Evolutionary conservation across 30 jellyfish, hydroid and myxozoan species (phyloP).

Genomic region (Phacellophora camtschatica): DNA sequence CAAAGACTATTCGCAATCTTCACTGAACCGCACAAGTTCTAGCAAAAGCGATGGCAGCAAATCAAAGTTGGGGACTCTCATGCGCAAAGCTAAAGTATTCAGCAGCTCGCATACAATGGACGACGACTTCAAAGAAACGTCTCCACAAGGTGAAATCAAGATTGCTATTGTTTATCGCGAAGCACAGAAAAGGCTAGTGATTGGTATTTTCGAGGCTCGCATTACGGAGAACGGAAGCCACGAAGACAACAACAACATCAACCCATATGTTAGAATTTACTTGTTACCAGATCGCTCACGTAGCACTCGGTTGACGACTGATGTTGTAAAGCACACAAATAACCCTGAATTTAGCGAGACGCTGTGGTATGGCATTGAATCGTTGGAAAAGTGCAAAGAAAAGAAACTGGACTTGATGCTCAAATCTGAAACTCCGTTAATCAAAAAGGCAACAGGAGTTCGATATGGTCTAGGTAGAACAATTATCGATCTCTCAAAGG

Average conservation of each 20-base stretch:
- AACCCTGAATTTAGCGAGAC: constrained; percentile 75
- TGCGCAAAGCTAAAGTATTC: constrained; percentile 40
- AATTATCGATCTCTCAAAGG: constrained; percentile 62
- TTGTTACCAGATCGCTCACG: constrained; percentile 77
- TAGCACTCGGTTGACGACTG: constrained; percentile 65
- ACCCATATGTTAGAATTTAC: constrained; percentile 68
- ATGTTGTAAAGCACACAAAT: constrained; percentile 33
- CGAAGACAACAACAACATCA: constrained; percentile 38
- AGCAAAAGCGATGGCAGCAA: constrained; percentile 28
- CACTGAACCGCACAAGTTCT: constrained; percentile 30
- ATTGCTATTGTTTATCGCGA: constrained; percentile 47
- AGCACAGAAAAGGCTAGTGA: constrained; percentile 24
- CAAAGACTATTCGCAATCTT: constrained; percentile 36
- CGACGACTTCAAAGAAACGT: constrained; percentile 50
- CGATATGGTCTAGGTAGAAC: constrained; percentile 53
- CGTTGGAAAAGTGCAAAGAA: constrained; percentile 42
- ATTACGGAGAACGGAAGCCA: neutral
- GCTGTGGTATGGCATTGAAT: constrained; percentile 55
- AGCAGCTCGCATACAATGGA: constrained; percentile 31
- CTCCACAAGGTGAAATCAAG: constrained; percentile 67
- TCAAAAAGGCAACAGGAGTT: constrained; percentile 59
- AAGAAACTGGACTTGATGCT: constrained; percentile 69
- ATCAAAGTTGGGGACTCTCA: constrained; percentile 42
- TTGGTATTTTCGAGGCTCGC: constrained; percentile 68
- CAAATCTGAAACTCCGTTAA: constrained; percentile 56